Evolutionary conservation across 2,797 vertebrate species (phyloP).

Genomic region (Chromis chromis): DNA sequence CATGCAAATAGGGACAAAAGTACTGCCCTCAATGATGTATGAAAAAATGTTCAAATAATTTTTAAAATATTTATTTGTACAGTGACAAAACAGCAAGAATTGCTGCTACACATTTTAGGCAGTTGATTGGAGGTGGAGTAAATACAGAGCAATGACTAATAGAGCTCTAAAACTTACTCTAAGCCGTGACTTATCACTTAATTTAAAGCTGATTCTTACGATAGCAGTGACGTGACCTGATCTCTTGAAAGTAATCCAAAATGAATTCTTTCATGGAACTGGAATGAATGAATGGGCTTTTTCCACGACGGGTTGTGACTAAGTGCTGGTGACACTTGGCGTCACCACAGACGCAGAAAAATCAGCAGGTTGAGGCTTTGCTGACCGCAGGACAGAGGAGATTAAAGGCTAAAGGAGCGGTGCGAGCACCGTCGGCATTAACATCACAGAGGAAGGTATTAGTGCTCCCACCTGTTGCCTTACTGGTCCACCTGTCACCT

Average conservation of each 20-base stretch:
- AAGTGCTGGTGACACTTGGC: slow-evolving; percentile 13
- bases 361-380: slow-evolving; percentile 43
- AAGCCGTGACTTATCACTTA: background rate
- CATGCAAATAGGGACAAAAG: background rate
- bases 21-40: background rate
- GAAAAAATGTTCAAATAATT: background rate
- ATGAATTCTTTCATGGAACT: background rate
- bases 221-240: background rate
- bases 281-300: background rate
- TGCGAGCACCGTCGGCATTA: slow-evolving; percentile 22
- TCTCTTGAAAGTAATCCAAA: background rate
- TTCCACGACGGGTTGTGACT: background rate
- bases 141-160: no score
- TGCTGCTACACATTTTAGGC: background rate
- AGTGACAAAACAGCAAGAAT: background rate
- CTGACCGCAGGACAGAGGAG: slow-evolving; percentile 51
- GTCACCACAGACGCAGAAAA: background rate
- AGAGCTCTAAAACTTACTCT: background rate
- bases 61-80: background rate
- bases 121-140: background rate
- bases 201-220: background rate
- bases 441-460: slow-evolving; percentile 55
- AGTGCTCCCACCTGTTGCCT: slow-evolving; percentile 57
- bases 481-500: slow-evolving; percentile 45
- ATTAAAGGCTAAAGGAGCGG: slow-evolving; percentile 68